phyloP scores from a whole-genome alignment of 1,140 invertebrate genomes.

The Halesus radiatus region DNA sequence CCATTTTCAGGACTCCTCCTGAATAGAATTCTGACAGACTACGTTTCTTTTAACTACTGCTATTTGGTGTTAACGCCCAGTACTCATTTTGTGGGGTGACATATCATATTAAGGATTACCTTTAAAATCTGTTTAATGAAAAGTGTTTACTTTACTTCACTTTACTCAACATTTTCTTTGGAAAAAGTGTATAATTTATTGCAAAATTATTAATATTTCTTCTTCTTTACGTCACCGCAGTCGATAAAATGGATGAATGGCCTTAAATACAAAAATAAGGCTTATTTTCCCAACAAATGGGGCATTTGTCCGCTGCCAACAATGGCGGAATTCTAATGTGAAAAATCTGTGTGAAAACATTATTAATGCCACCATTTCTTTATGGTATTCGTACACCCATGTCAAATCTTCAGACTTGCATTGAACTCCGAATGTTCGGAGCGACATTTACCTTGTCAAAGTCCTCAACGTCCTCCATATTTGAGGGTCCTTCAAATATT shows the following conservation, averaged over 20 bases:
- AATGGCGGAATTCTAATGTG: conserved; percentile 27
- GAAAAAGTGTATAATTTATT: too few species aligned
- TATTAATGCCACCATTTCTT: conserved; percentile 15
- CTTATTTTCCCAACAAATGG: conserved; percentile 45
- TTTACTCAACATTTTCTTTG: too few species aligned
- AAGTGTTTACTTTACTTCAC: too few species aligned
- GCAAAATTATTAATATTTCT: too few species aligned
- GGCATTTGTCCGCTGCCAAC: conserved; percentile 24
- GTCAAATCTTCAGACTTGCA: conserved; percentile 21
- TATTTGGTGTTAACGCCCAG: too few species aligned
- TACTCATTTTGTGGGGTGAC: too few species aligned
- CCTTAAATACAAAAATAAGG: conserved; percentile 34
- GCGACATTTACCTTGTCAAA: conserved; percentile 34
- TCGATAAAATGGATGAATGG: conserved; percentile 1
- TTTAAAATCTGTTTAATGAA: too few species aligned
- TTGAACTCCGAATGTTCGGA: neutral
- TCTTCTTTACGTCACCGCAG: conserved; percentile 13
- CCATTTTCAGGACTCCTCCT: too few species aligned
- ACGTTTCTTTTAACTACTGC: too few species aligned
- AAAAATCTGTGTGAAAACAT: conserved; percentile 45
- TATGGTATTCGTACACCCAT: conserved; percentile 26
- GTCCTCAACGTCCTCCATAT: conserved; percentile 20
- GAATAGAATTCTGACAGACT: too few species aligned
- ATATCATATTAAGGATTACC: too few species aligned
- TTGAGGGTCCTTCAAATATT: conserved; percentile 30